Percentiles rank a stretch among this genome's conserved stretches.
phyloP scores from a whole-genome alignment of 2,113 vertebrate species.

The Hucho hucho region DNA sequence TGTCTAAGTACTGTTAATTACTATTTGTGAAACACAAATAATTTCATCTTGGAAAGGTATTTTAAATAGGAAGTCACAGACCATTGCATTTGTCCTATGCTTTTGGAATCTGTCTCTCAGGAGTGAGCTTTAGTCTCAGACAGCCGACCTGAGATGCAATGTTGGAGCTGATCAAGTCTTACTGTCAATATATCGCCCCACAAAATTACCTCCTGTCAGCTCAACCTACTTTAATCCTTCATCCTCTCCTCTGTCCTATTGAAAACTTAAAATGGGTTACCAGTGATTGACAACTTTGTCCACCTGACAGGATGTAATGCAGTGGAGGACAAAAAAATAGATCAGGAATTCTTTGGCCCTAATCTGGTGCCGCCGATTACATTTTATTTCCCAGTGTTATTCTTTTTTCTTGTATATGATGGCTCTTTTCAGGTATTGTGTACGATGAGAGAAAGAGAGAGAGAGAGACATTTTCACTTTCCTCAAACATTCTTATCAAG shows the following conservation, averaged over 20 bases:
- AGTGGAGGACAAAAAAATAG: slow-evolving; percentile 61
- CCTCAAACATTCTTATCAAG: background rate
- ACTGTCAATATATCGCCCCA: slow-evolving; percentile 70
- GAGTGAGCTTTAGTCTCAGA: slow-evolving; percentile 28
- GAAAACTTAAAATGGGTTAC: slow-evolving; percentile 77
- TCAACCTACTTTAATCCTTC: slow-evolving; percentile 77
- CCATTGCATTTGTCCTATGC: background rate
- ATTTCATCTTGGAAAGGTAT: background rate
- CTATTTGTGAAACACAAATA: background rate
- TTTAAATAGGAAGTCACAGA: background rate
- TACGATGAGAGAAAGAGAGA: background rate
- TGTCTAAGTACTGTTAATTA: background rate
- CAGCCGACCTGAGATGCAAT: slow-evolving; percentile 62
- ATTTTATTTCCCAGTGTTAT: slow-evolving; percentile 57
- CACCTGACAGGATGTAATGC: slow-evolving; percentile 75
- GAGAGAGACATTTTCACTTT: background rate
- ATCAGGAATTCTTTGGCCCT: slow-evolving; percentile 71
- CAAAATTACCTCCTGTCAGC: slow-evolving; percentile 60
- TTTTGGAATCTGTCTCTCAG: slow-evolving; percentile 14
- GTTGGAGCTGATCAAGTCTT: slow-evolving; percentile 67
- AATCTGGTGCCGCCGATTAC: slow-evolving; percentile 71
- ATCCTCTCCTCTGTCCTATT: slow-evolving; percentile 69
- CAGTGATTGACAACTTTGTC: slow-evolving; percentile 81
- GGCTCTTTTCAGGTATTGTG: slow-evolving; percentile 57
- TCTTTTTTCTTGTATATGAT: slow-evolving; percentile 68